Conservation (phyloP, 2,888 invertebrate genomes). For the Epistrophe grossulariae region DNA sequence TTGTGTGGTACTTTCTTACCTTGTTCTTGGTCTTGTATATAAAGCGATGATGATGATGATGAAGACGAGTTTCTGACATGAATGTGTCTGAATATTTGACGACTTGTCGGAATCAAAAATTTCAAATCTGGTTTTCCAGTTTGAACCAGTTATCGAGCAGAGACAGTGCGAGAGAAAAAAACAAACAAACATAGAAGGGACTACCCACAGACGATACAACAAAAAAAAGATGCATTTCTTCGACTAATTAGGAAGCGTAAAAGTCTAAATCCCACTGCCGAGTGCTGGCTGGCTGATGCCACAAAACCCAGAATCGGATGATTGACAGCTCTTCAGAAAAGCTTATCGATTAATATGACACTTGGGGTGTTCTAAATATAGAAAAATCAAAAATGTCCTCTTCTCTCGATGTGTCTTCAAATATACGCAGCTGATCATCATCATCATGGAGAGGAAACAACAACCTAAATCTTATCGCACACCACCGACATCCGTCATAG, state of each 20-base stretch:
- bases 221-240: conserved; percentile 9
- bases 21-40: conserved; percentile 2
- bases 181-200: conserved; percentile 17
- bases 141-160: conserved; percentile 27
- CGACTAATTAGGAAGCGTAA: conserved; percentile 49
- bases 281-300: not conserved
- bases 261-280: conserved; percentile 40
- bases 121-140: conserved; percentile 38
- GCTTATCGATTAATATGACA: conserved; percentile 53
- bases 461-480: conserved; percentile 54
- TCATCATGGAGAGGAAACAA: not conserved
- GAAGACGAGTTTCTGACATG: conserved; percentile 72
- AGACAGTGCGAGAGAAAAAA: not conserved
- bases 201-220: conserved; percentile 35
- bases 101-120: conserved; percentile 65
- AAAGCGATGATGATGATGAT: conserved; percentile 29
- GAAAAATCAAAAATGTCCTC: conserved; percentile 2
- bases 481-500: conserved; percentile 64
- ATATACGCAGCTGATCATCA: not conserved
- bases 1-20: conserved; percentile 7
- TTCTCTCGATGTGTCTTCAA: not conserved
- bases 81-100: conserved; percentile 70
- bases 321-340: conserved; percentile 64
- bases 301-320: conserved; percentile 25
- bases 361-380: conserved; percentile 42